Percentiles rank a stretch among this genome's conserved stretches.
Evolutionary conservation across 2,113 vertebrate species (phyloP).

Genomic region (Parotia lawesii): DNA sequence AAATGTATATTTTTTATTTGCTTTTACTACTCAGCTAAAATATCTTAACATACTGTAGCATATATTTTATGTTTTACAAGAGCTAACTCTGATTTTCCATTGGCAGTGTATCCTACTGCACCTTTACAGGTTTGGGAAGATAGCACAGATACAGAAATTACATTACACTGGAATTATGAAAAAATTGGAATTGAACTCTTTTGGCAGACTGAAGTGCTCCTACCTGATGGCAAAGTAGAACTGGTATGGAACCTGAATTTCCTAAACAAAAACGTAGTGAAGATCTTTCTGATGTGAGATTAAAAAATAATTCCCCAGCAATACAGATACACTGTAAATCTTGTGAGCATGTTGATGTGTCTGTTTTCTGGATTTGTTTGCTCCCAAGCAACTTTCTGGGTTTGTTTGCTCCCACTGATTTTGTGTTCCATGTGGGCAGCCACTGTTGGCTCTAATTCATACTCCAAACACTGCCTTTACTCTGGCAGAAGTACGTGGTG

Average conservation of each 20-base stretch:
- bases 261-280: neutral
- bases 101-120: slow-evolving; percentile 66
- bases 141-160: neutral
- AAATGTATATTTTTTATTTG: neutral
- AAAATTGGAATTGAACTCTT: neutral
- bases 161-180: slow-evolving; percentile 49
- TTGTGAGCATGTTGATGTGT: neutral
- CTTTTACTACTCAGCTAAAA: neutral
- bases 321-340: neutral
- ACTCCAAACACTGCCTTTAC: neutral
- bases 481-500: neutral
- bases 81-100: neutral
- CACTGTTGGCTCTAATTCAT: neutral
- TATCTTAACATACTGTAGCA: neutral
- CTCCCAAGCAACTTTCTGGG: neutral
- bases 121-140: slow-evolving; percentile 20
- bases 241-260: slow-evolving; percentile 48
- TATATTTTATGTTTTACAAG: neutral
- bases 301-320: neutral
- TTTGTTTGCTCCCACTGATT: neutral
- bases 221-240: neutral
- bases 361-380: neutral
- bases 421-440: neutral
- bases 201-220: slow-evolving; percentile 64
- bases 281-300: neutral